Evolutionary conservation across 2,888 invertebrate genomes (phyloP), one percentile per base, ranked within the genome.

Genomic region (Bombylius major): DNA sequence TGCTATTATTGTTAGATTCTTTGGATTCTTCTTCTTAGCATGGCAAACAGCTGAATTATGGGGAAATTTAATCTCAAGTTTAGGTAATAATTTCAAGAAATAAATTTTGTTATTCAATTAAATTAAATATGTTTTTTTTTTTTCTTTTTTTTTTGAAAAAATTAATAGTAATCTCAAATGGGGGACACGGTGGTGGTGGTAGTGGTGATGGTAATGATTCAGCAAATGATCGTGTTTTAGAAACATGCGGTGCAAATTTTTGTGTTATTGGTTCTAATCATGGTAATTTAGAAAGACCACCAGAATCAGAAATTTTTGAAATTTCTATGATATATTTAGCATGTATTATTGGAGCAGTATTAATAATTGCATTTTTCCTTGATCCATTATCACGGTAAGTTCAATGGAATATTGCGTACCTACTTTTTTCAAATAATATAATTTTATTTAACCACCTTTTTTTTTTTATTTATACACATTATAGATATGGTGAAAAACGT

Each of bases 11-110:
- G 95, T 95, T 57, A 78, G 94, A 67, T 97, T 98, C 81, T 98
- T 98, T 75, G 98, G 98, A 49, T 90, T 96, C 82, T 98, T 98
- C 84, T 98, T 98, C 80, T 83, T 96, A 65, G 90, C 96, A 62
- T 96, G 96, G 86, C 96, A 97, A 75, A 89, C 94, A 14, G 91
- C 96, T 65, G 91, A 96, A 76, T 83, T 97, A 51, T 92, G 94
- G 89, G 96, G 97, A 69, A 97, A 97, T 75, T 81, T 97, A 60
- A 86, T 95, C 67, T 94, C 94, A n/a, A 94, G 93, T 63, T 79
- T 90, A 65, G 73, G 72, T 73, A 64, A 64, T 9, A 23, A 45
- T 23, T n/a, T 13, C 14, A 34, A 49, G 32, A 5, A 33, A 23
- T n/a, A 23, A 34, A 31, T 53, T 53, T 13, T n/a, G 1, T n/a